These are phyloP conservation scores for Pithys albifrons DNA, from an alignment of 2,113 vertebrate genomes.

Conservation along the genomic window DNA sequence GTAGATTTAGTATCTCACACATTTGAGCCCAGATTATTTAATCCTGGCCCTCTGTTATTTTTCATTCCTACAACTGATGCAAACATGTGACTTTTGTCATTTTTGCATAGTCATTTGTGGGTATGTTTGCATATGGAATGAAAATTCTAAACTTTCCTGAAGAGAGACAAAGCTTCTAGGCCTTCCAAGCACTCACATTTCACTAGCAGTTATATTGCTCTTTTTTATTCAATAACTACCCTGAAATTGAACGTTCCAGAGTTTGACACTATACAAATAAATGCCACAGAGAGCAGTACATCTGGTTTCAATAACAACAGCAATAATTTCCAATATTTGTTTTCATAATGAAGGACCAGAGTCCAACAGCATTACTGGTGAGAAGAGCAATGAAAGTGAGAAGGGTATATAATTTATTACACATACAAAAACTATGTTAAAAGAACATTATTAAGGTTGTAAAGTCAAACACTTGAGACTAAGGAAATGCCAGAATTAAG, in stretches of 20 bases:
- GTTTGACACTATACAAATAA: conserved; percentile 60
- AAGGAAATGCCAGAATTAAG: conserved; percentile 66
- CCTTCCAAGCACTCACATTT: conserved; percentile 14
- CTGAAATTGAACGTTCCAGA: conserved; percentile 24
- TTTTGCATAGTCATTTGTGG: background rate
- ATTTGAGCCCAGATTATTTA: background rate
- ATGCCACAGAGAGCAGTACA: conserved; percentile 48
- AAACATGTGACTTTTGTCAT: background rate
- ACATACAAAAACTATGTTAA: conserved; percentile 55
- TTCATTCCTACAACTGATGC: background rate
- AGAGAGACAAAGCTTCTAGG: background rate
- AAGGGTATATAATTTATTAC: conserved; percentile 52
- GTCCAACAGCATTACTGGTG: conserved; percentile 25
- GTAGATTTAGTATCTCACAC: background rate
- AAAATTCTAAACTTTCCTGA: conserved; percentile 15
- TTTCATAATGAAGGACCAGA: conserved; percentile 29
- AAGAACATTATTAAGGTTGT: conserved; percentile 65
- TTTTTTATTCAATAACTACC: conserved; percentile 30
- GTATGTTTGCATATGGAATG: background rate
- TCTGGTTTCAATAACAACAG: conserved; percentile 68
- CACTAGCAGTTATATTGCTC: background rate
- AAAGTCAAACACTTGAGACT: conserved; percentile 62
- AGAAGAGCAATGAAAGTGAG: conserved; percentile 57
- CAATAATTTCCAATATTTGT: conserved; percentile 68
- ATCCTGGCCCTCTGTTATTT: background rate